phyloP scores from a whole-genome alignment of 2,888 invertebrate species.

The Lydus trimaculatus region DNA sequence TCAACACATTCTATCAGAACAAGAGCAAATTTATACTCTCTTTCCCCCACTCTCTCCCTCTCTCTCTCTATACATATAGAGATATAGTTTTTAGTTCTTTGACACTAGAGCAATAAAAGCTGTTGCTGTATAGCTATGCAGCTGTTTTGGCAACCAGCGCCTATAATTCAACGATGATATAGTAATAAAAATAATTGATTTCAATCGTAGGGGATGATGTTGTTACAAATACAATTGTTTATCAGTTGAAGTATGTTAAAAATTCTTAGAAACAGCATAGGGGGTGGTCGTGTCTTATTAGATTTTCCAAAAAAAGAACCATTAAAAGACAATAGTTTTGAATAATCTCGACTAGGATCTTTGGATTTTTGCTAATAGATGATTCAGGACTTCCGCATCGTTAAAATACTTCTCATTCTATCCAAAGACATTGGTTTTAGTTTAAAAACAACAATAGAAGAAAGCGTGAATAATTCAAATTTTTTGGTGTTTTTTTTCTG shows the following conservation, averaged over 20 bases:
- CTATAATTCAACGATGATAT: neutral
- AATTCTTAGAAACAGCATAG: too few species aligned
- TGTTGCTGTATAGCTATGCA: neutral
- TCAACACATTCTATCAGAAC: constrained; percentile 1
- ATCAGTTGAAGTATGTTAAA: too few species aligned
- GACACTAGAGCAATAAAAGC: neutral
- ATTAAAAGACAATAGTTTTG: neutral
- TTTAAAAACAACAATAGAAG: neutral
- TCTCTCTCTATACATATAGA: too few species aligned
- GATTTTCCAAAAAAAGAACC: too few species aligned
- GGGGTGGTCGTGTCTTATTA: too few species aligned
- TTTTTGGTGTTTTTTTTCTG: neutral
- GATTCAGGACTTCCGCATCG: neutral
- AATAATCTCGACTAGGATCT: neutral
- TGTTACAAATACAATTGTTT: too few species aligned
- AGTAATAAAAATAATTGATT: too few species aligned
- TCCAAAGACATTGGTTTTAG: neutral
- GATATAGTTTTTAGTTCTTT: neutral
- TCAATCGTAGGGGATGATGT: neutral
- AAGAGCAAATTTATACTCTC: neutral
- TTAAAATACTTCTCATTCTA: neutral
- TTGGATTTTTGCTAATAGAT: neutral
- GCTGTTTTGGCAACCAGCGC: neutral
- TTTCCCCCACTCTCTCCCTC: too few species aligned
- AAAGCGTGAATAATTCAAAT: neutral